Conservation (phyloP, 2,888 invertebrate species). For the Trisateles emortualis region DNA sequence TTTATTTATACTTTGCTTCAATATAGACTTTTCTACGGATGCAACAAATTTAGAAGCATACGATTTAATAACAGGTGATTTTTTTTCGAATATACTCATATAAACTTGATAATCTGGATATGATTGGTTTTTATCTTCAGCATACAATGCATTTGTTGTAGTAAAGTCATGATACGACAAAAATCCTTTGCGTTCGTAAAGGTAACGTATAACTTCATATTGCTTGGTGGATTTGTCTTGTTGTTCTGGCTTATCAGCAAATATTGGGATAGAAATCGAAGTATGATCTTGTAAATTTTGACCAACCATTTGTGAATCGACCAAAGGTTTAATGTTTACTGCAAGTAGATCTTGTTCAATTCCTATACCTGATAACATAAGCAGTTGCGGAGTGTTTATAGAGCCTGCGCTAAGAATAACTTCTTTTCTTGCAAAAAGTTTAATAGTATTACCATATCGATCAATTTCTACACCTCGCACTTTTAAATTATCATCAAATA, state of each 20-base stretch:
- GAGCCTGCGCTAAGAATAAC: no score
- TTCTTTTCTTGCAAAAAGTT: conserved; percentile 14
- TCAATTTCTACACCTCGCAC: conserved; percentile 27
- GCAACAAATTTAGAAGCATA: conserved; percentile 16
- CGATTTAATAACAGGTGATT: conserved; percentile 9
- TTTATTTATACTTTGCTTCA: conserved; percentile 24
- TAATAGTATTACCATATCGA: conserved; percentile 7
- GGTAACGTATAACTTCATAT: conserved; percentile 22
- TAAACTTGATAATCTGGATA: conserved; percentile 24
- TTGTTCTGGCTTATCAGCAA: conserved; percentile 8
- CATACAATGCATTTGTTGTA: conserved; percentile 26
- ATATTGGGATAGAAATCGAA: conserved; percentile 13
- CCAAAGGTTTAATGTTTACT: no score
- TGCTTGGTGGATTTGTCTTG: conserved; percentile 5
- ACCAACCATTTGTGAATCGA: conserved; percentile 1
- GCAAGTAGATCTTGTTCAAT: no score
- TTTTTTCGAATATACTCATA: background rate
- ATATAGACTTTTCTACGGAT: conserved; percentile 26
- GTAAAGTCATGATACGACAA: no score
- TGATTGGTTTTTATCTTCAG: conserved; percentile 2
- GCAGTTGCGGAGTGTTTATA: no score
- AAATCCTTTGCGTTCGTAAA: no score
- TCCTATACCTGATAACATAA: no score
- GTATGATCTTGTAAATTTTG: no score
- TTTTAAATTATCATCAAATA: no score